Conservation (phyloP, 1,140 invertebrate species). For the Arion vulgaris region DNA sequence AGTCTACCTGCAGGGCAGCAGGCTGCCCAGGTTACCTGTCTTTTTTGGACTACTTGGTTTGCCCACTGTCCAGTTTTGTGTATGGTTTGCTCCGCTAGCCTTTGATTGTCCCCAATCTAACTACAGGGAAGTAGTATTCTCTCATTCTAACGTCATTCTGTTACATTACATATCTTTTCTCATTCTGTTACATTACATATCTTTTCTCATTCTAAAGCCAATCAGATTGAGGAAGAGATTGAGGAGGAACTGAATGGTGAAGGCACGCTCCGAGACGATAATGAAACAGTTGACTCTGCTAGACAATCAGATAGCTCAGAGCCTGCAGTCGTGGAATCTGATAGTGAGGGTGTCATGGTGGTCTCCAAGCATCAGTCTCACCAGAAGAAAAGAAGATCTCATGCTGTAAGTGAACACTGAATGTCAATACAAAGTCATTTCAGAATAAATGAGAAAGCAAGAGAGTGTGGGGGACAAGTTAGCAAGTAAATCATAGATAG, state of each 20-base stretch:
- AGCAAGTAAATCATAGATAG: no score
- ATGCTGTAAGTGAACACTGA: slow-evolving; percentile 45
- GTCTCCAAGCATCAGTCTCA: slow-evolving; percentile 38
- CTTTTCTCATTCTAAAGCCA: background rate
- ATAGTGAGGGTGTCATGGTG: slow-evolving; percentile 66
- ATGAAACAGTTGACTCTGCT: slow-evolving; percentile 19
- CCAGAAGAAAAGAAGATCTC: slow-evolving; percentile 49
- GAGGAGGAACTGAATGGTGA: slow-evolving; percentile 55
- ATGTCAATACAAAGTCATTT: no score
- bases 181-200: background rate
- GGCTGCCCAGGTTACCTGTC: no score
- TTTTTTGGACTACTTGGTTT: no score
- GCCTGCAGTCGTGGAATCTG: slow-evolving; percentile 58
- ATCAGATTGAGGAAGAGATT: slow-evolving; percentile 52
- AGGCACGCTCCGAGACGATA: slow-evolving; percentile 37
- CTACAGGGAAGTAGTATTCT: no score
- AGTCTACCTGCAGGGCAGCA: no score
- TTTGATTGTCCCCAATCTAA: no score
- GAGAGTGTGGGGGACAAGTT: no score
- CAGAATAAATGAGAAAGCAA: background rate
- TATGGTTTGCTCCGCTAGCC: no score
- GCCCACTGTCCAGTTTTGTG: no score
- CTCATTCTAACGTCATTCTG: no score
- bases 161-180: no score
- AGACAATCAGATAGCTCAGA: slow-evolving; percentile 57